phyloP scores from a whole-genome alignment of 2,888 invertebrate genomes.

The Hirudinaria manillensis region DNA sequence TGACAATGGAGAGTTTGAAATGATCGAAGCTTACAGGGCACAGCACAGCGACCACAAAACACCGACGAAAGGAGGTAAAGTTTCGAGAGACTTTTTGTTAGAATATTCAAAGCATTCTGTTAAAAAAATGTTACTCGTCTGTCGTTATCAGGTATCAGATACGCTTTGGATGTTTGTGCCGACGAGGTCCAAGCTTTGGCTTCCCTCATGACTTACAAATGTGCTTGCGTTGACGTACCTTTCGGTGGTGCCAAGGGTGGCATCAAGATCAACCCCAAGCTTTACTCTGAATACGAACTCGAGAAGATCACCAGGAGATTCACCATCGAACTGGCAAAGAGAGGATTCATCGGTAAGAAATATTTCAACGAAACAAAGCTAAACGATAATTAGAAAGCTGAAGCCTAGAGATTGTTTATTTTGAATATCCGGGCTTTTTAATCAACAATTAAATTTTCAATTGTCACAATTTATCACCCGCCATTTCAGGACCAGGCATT shows the following conservation, averaged over 20 bases:
- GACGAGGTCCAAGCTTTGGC: constrained; percentile 94
- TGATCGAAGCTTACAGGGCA: constrained; percentile 93
- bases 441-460: too few relatives aligned
- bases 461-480: too few relatives aligned
- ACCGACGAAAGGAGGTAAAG: constrained; percentile 92
- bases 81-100: not conserved
- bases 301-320: constrained; percentile 92
- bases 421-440: too few relatives aligned
- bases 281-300: constrained; percentile 82
- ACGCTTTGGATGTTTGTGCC: constrained; percentile 79
- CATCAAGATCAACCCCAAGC: constrained; percentile 85
- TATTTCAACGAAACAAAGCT: too few relatives aligned
- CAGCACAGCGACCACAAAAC: constrained; percentile 94
- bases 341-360: constrained; percentile 78
- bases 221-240: constrained; percentile 95
- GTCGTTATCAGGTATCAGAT: constrained; percentile 74
- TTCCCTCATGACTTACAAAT: constrained; percentile 97
- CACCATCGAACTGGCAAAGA: constrained; percentile 90
- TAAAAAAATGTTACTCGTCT: too few relatives aligned
- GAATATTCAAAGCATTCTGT: too few relatives aligned
- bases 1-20: constrained; percentile 91
- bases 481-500: constrained; percentile 74
- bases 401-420: too few relatives aligned
- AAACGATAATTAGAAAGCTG: too few relatives aligned
- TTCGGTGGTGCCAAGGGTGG: constrained; percentile 91